phyloP scores from a whole-genome alignment of 2,888 invertebrate genomes.

The Chaetoderma sp. region DNA sequence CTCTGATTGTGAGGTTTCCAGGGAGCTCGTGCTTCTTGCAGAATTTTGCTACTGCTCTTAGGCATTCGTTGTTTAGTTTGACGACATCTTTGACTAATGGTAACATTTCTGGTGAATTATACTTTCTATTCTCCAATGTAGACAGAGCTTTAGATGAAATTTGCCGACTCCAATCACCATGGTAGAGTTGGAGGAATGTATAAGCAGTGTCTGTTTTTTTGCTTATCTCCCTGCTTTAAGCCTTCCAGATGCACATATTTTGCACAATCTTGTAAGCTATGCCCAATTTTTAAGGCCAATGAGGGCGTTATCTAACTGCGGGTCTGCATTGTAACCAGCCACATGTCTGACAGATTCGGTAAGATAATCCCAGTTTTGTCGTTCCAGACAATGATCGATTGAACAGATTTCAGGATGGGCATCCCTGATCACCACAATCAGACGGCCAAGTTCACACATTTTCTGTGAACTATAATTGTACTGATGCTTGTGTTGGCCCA shows the following conservation, averaged over 20 bases:
- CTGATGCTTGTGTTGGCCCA: slow-evolving; percentile 6
- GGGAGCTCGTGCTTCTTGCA: no score
- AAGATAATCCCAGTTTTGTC: slow-evolving; percentile 10
- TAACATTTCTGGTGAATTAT: slow-evolving; percentile 21
- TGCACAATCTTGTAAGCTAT: slow-evolving; percentile 23
- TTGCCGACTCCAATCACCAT: slow-evolving; percentile 20
- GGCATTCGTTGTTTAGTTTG: slow-evolving; percentile 2
- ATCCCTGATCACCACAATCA: slow-evolving; percentile 5
- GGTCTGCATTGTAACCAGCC: slow-evolving; percentile 15
- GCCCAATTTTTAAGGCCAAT: slow-evolving; percentile 26
- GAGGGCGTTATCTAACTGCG: slow-evolving; percentile 20
- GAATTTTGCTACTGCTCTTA: no score
- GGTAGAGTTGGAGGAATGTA: no score
- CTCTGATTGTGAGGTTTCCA: no score
- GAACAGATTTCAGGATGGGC: slow-evolving; percentile 1
- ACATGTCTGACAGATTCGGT: slow-evolving; percentile 11
- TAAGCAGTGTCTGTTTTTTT: no score
- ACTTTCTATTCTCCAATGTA: slow-evolving; percentile 18
- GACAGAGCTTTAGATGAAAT: slow-evolving; percentile 19
- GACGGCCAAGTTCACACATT: slow-evolving; percentile 23
- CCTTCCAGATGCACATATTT: slow-evolving; percentile 1
- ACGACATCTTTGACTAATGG: slow-evolving; percentile 32
- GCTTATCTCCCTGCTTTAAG: slow-evolving; percentile 11
- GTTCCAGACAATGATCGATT: slow-evolving; percentile 12
- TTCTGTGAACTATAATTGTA: slow-evolving; percentile 9